Conservation (phyloP, 2,888 invertebrate species). For the Athalia circularis region DNA sequence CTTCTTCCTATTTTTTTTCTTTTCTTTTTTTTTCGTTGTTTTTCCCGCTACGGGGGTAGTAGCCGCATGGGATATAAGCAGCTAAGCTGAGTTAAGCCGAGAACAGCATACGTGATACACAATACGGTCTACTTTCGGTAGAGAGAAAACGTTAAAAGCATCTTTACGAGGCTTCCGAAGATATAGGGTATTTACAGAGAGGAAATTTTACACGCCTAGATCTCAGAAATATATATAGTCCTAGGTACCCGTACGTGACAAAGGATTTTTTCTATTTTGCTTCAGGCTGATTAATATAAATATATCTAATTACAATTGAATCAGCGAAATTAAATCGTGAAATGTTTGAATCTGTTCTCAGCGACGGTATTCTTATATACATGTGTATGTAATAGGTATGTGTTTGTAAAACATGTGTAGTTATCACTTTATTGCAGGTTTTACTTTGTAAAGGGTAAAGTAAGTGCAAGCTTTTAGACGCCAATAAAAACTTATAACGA, state of each 20-base stretch:
- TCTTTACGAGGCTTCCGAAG: slow-evolving; percentile 12
- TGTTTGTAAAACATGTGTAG: too few relatives aligned
- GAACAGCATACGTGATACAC: slow-evolving; percentile 29
- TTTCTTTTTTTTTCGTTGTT: not conserved
- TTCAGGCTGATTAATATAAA: too few relatives aligned
- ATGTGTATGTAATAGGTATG: too few relatives aligned
- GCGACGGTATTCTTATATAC: too few relatives aligned
- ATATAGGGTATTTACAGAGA: not conserved
- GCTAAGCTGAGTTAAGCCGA: slow-evolving; percentile 30
- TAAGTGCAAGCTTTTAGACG: too few relatives aligned
- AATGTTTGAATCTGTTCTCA: too few relatives aligned
- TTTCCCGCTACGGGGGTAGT: not conserved
- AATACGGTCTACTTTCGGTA: slow-evolving; percentile 18
- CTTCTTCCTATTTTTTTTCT: not conserved
- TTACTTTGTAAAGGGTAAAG: too few relatives aligned
- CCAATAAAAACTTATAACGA: too few relatives aligned
- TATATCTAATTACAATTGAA: too few relatives aligned
- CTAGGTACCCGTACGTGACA: not conserved
- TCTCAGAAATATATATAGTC: slow-evolving; percentile 24
- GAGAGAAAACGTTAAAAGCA: slow-evolving; percentile 23
- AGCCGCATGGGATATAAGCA: slow-evolving; percentile 23
- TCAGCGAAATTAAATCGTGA: too few relatives aligned
- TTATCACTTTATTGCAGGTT: too few relatives aligned
- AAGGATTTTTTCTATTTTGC: too few relatives aligned
- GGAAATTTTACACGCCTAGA: slow-evolving; percentile 16